Base-by-base conservation (phyloP, 2,113 vertebrate species). In the Xenopus borealis region DNA sequence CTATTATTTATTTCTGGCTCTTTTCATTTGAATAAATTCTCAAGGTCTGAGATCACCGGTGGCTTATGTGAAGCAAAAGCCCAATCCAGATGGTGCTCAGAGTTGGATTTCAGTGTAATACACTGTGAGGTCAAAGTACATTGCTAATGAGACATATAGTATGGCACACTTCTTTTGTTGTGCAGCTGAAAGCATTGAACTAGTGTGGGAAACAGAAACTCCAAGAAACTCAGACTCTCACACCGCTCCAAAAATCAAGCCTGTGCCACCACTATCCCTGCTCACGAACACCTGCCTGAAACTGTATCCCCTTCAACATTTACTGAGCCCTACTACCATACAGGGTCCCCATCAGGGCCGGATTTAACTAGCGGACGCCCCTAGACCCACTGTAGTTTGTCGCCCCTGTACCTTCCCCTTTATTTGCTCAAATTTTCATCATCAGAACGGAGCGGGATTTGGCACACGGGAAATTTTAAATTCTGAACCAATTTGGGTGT, bases 111-210 rank as follows among this genome's bases (percentile, higher is more conserved):
- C 63, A 74, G 72, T 64, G 12, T 30, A 61, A 61, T 63, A 61
- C 53, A 27, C 14, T 61, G 53, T 23, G 30, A 61, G 72, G 72
- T 67, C 64, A 61, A 44, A 67, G 13, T 64, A 20, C 44, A 45
- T 27, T 58, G 52, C 53, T 45, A 52, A 74, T 67, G 33, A 61
- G 65, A 55, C 40, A 61, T 74, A 58, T 19, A 30, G 19, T 59
- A 58, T 46, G 72, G 72, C 72, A 74, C 72, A 67, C 72, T 57
- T 74, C 72, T n/a, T 59, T 78, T 71, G 53, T 78, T 14, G 27
- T 27, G 7, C 1, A 40, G n/a, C 40, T 58, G 47, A 78, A 70
- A 27, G 50, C 14, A 20, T 19, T 23, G 23, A 69, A 69, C 20
- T 16, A 55, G 74, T 71, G 50, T 78, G 69, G 50, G 68, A 78